These are phyloP conservation scores for Cyprinodon brontotheroides DNA, from an alignment of 2,113 vertebrate species.

Conservation along the genomic window DNA sequence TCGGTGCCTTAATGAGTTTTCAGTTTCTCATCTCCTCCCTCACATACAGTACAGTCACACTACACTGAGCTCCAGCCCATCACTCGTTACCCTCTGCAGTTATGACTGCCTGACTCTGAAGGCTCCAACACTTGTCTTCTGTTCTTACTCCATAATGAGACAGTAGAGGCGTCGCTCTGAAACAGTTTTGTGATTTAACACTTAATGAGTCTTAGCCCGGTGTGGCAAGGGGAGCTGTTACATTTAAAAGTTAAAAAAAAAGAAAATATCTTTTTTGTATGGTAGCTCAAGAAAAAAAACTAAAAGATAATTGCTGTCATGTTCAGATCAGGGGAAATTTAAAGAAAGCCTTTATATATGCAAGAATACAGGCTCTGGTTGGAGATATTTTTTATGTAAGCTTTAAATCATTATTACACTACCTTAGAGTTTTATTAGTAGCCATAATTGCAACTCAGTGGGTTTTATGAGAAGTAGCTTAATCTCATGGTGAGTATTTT, in stretches of 20 bases:
- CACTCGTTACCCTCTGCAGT: slow-evolving; percentile 52
- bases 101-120: slow-evolving; percentile 35
- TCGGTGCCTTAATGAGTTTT: slow-evolving; percentile 37
- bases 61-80: slow-evolving; percentile 46
- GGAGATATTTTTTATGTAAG: background rate
- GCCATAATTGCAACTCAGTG: background rate
- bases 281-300: background rate
- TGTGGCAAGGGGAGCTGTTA: slow-evolving; percentile 30
- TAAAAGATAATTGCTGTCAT: slow-evolving; percentile 18
- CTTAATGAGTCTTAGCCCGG: slow-evolving; percentile 42
- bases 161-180: slow-evolving; percentile 45
- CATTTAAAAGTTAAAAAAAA: background rate
- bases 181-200: slow-evolving; percentile 41
- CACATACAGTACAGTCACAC: slow-evolving; percentile 43
- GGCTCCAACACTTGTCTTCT: slow-evolving; percentile 31
- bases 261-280: no score
- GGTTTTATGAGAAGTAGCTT: background rate
- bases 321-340: background rate
- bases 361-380: background rate
- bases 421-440: background rate
- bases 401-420: background rate
- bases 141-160: slow-evolving; percentile 60
- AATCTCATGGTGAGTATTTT: background rate
- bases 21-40: slow-evolving; percentile 37
- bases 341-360: background rate